phyloP scores from a whole-genome alignment of 1,140 invertebrate genomes.

The Palaemon carinicauda region DNA sequence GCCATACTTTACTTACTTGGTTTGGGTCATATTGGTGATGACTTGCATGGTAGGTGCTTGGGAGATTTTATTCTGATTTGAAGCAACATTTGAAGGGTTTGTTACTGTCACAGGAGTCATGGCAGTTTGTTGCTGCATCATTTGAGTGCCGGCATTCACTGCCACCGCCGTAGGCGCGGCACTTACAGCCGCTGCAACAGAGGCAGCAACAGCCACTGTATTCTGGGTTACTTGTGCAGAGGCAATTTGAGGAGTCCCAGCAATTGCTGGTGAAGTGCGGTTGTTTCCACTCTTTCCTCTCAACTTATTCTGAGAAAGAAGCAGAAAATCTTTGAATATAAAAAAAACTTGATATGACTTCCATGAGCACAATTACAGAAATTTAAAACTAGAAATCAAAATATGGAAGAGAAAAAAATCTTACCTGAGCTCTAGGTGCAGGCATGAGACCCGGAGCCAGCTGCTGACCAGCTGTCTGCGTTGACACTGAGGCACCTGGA shows the following conservation, averaged over 20 bases:
- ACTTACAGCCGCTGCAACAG: not conserved
- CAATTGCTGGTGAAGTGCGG: constrained; percentile 31
- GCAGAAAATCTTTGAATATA: not conserved
- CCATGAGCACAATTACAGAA: not conserved
- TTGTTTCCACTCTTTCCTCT: constrained; percentile 45
- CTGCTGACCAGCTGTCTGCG: constrained; percentile 72
- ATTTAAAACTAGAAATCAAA: too few relatives aligned
- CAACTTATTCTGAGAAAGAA: constrained; percentile 32
- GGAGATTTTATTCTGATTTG: constrained; percentile 12
- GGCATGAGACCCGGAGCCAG: constrained; percentile 59
- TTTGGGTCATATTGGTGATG: constrained; percentile 39
- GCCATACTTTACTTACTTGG: constrained; percentile 46
- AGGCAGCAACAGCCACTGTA: not conserved
- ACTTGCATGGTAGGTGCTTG: constrained; percentile 29
- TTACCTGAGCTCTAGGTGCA: constrained; percentile 58
- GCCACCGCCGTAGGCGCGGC: not conserved
- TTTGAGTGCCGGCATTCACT: constrained; percentile 39
- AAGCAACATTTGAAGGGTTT: not conserved
- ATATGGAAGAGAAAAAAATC: not conserved
- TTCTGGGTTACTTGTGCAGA: constrained; percentile 27
- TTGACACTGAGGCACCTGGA: constrained; percentile 79
- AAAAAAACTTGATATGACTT: not conserved
- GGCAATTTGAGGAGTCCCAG: constrained; percentile 3
- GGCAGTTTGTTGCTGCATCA: constrained; percentile 22
- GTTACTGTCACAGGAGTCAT: not conserved